phyloP scores from a whole-genome alignment of 2,113 vertebrate species.

The Vombatus ursinus region DNA sequence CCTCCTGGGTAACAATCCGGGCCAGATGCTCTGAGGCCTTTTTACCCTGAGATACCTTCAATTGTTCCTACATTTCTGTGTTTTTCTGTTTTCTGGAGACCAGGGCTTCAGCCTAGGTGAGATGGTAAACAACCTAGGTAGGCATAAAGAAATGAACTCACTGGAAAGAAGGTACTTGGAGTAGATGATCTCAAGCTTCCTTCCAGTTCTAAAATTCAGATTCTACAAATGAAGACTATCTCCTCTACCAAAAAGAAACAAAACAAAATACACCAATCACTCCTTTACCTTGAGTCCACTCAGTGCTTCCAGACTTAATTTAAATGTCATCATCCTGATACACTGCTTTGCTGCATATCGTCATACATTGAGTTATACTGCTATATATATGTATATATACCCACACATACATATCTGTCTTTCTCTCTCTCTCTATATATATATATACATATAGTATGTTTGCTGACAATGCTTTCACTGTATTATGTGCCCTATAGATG shows the following conservation, averaged over 20 bases:
- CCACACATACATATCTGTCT: background rate
- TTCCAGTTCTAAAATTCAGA: background rate
- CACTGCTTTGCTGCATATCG: background rate
- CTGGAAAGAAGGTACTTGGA: background rate
- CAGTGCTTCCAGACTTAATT: background rate
- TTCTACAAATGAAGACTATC: background rate
- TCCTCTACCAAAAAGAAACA: background rate
- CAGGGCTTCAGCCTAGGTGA: background rate
- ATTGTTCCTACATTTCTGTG: background rate
- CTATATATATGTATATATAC: background rate
- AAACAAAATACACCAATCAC: background rate
- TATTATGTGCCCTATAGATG: background rate
- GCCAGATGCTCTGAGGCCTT: background rate
- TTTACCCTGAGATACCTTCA: background rate
- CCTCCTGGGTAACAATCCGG: background rate
- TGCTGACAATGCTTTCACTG: background rate
- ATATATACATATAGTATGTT: background rate
- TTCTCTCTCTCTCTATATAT: slow-evolving; percentile 55
- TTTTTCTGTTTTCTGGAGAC: background rate
- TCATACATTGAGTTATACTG: background rate
- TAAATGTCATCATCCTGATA: background rate
- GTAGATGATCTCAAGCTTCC: background rate
- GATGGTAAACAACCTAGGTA: background rate
- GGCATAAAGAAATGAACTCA: background rate
- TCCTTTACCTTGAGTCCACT: background rate